Conservation (phyloP, 1,140 invertebrate genomes). For the Lucilia sericata region DNA sequence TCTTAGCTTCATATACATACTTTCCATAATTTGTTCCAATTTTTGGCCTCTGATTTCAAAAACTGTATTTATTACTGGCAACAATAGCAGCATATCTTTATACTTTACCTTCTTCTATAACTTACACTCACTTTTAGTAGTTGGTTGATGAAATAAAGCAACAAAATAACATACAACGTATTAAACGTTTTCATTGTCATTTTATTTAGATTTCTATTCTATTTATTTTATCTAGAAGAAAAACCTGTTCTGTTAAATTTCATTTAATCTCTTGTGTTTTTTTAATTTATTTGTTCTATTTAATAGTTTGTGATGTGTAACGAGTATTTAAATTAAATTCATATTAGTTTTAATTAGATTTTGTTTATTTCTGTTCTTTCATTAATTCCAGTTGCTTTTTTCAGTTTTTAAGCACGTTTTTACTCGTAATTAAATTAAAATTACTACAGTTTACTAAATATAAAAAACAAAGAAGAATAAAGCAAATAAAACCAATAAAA, state of each 20-base stretch:
- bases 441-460: conserved; percentile 28
- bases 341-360: conserved; percentile 30
- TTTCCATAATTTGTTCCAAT: neutral
- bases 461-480: neutral
- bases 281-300: conserved; percentile 18
- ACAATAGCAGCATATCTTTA: neutral
- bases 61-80: neutral
- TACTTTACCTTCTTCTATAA: neutral
- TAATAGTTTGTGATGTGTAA: conserved; percentile 41
- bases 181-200: neutral
- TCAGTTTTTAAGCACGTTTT: conserved; percentile 30
- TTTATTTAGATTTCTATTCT: neutral
- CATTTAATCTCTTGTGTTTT: conserved; percentile 25
- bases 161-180: neutral
- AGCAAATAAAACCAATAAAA: neutral
- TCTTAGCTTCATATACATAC: neutral
- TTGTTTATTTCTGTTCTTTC: neutral
- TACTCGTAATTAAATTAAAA: conserved; percentile 37
- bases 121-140: neutral
- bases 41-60: neutral
- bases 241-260: conserved; percentile 13
- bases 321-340: conserved; percentile 39
- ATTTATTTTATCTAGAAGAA: neutral
- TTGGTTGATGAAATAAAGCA: neutral
- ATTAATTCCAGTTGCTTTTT: conserved; percentile 1